phyloP scores from a whole-genome alignment of 2,888 invertebrate genomes.

The Chrysodeixis includens region DNA sequence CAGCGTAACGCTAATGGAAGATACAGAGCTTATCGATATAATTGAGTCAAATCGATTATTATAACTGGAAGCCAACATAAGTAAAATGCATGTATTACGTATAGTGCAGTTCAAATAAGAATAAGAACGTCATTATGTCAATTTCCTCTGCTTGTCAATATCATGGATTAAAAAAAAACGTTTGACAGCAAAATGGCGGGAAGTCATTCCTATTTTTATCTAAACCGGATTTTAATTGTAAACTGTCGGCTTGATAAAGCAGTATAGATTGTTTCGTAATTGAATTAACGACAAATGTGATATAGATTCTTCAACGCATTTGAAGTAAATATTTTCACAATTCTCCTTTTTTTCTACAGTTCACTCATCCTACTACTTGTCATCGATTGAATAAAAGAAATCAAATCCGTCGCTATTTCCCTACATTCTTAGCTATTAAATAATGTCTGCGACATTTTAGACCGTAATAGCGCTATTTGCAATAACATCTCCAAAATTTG shows the following conservation, averaged over 20 bases:
- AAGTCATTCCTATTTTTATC: background rate
- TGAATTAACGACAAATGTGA: conserved; percentile 17
- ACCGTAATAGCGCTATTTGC: conserved; percentile 49
- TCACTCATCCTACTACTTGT: background rate
- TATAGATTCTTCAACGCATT: background rate
- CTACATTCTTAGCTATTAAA: conserved; percentile 32
- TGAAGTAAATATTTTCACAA: background rate
- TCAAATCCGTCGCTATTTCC: conserved; percentile 33
- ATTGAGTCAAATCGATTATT: conserved; percentile 51
- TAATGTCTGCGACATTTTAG: conserved; percentile 65
- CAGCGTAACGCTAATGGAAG: conserved; percentile 81
- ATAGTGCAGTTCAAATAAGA: background rate
- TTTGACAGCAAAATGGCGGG: background rate
- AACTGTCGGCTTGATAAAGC: conserved; percentile 44
- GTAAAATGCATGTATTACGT: conserved; percentile 64
- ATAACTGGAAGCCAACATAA: conserved; percentile 59
- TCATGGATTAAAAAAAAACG: background rate
- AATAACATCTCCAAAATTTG: conserved; percentile 58
- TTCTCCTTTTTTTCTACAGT: background rate
- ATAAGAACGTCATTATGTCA: background rate
- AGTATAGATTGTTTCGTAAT: conserved; percentile 15
- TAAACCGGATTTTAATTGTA: conserved; percentile 18
- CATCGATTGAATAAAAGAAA: background rate
- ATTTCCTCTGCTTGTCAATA: background rate
- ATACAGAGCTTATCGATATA: conserved; percentile 71